Conservation (phyloP, 2,888 invertebrate genomes). For the Nomada lathburiana region DNA sequence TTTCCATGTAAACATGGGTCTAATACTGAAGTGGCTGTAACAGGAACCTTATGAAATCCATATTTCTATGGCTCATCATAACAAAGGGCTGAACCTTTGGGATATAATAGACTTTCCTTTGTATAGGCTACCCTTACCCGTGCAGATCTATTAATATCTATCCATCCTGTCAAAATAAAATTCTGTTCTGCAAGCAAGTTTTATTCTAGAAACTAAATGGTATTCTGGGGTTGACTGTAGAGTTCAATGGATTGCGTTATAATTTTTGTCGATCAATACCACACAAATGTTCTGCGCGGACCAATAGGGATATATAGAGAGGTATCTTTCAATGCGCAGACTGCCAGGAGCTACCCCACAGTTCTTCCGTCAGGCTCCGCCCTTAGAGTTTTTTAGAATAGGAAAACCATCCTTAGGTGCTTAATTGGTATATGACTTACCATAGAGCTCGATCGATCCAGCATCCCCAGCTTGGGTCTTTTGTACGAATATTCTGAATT, state of each 20-base stretch:
- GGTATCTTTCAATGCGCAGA: slow-evolving; percentile 80
- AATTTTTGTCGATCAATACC: slow-evolving; percentile 83
- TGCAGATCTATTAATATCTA: slow-evolving; percentile 76
- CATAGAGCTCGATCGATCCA: slow-evolving; percentile 79
- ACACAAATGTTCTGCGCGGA: slow-evolving; percentile 81
- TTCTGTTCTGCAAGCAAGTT: slow-evolving; percentile 52
- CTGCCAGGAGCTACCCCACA: slow-evolving; percentile 71
- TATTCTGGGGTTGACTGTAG: slow-evolving; percentile 57
- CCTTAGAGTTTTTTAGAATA: slow-evolving; percentile 70
- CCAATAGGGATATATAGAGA: slow-evolving; percentile 78
- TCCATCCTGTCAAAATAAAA: slow-evolving; percentile 64
- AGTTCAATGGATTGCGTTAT: slow-evolving; percentile 78
- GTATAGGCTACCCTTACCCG: slow-evolving; percentile 64
- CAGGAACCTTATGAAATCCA: slow-evolving; percentile 69
- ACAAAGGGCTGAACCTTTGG: slow-evolving; percentile 70
- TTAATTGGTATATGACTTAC: slow-evolving; percentile 81
- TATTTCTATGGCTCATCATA: slow-evolving; percentile 75
- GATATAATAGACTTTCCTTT: slow-evolving; percentile 73
- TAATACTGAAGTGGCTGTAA: slow-evolving; percentile 26
- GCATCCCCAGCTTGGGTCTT: slow-evolving; percentile 64
- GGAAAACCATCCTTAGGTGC: slow-evolving; percentile 74
- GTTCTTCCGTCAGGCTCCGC: slow-evolving; percentile 68
- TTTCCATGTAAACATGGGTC: background rate
- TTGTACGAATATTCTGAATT: slow-evolving; percentile 63
- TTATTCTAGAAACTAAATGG: slow-evolving; percentile 44